Evolutionary conservation across 2,888 invertebrate species (phyloP).

Genomic region (Parnassius mnemosyne): DNA sequence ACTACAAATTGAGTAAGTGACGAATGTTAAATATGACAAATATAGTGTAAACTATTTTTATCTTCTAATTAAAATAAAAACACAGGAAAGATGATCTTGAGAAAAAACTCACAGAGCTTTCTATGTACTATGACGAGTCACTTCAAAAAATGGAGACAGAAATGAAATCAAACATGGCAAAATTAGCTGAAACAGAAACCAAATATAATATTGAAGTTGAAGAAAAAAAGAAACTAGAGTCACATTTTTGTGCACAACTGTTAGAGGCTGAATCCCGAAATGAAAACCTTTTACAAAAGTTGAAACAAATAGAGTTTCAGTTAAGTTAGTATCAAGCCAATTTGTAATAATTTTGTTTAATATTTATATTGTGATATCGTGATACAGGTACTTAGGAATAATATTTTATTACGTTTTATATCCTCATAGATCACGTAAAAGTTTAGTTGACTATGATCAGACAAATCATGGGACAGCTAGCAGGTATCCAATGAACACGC

Average conservation of each 20-base stretch:
- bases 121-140: constrained; percentile 55
- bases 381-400: too few species aligned
- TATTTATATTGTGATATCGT: too few species aligned
- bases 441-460: background rate
- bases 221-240: constrained; percentile 46
- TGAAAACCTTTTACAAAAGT: constrained; percentile 41
- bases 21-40: background rate
- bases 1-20: constrained; percentile 61
- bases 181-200: constrained; percentile 55
- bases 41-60: background rate
- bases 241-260: constrained; percentile 43
- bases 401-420: too few species aligned
- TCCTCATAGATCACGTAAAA: background rate
- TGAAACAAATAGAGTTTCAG: constrained; percentile 40
- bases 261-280: constrained; percentile 47
- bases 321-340: constrained; percentile 8
- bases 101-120: constrained; percentile 52
- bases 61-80: constrained; percentile 1
- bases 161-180: constrained; percentile 45
- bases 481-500: too few species aligned
- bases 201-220: constrained; percentile 50
- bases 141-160: constrained; percentile 51
- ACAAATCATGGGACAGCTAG: too few species aligned
- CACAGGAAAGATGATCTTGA: constrained; percentile 66
- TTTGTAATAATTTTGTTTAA: too few species aligned